A percentile compares a stretch with the other conserved stretches of the same genome.
Conservation (phyloP, 2,888 invertebrate genomes). For the Troilus luridus region DNA sequence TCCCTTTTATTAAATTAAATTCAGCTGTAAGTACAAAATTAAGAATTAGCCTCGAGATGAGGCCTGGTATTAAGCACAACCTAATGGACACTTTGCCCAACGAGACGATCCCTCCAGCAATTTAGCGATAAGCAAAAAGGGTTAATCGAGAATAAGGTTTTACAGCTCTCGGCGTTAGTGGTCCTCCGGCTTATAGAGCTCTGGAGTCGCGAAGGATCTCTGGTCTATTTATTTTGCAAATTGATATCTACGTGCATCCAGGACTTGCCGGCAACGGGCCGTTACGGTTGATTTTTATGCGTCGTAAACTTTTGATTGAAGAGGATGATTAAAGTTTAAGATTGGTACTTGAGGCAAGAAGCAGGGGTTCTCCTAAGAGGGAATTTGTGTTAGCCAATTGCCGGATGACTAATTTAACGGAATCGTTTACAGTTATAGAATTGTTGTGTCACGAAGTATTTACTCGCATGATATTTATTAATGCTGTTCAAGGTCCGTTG, state of each 20-base stretch:
- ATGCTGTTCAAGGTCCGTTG: no score
- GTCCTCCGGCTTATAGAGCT: background rate
- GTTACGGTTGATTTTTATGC: background rate
- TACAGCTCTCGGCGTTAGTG: background rate
- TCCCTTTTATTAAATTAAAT: background rate
- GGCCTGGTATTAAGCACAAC: background rate
- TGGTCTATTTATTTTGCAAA: background rate
- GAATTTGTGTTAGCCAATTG: background rate
- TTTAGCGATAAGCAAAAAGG: background rate
- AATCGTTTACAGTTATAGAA: background rate
- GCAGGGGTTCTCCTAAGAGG: background rate
- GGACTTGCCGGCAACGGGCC: background rate
- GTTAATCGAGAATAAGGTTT: constrained; percentile 6
- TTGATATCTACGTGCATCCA: background rate
- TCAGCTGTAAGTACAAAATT: background rate
- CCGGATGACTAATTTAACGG: background rate
- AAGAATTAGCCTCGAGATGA: background rate
- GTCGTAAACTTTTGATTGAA: background rate
- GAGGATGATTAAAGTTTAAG: background rate
- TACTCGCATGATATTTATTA: no score
- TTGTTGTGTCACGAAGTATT: background rate
- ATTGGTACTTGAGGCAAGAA: background rate
- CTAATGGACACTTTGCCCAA: constrained; percentile 3
- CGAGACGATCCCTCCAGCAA: background rate
- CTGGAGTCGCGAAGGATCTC: background rate